Conservation (phyloP, 2,888 invertebrate genomes). For the Rambutsinella grinnellia region DNA sequence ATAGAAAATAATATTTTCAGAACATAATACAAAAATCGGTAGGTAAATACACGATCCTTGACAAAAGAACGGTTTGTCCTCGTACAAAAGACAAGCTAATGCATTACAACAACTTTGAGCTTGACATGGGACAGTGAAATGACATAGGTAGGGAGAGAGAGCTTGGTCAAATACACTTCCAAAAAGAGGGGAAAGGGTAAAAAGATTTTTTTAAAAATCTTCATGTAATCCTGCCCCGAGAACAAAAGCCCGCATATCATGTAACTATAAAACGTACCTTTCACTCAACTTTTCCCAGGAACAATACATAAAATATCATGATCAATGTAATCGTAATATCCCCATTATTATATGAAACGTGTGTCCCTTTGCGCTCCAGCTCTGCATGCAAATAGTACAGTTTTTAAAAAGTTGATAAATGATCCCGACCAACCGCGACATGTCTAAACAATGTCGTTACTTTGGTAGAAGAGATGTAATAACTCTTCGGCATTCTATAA, state of each 20-base stretch:
- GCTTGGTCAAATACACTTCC: constrained; percentile 27
- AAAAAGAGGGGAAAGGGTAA: constrained; percentile 52
- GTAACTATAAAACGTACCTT: constrained; percentile 31
- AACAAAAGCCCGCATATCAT: constrained; percentile 45
- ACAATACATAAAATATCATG: constrained; percentile 45
- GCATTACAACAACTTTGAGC: no score
- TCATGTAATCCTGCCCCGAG: constrained; percentile 34
- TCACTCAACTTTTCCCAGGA: constrained; percentile 26
- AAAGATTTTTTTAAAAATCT: constrained; percentile 38
- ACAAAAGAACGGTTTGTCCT: no score
- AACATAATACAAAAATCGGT: constrained; percentile 54
- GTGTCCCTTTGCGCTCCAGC: no score
- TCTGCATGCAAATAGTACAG: constrained; percentile 52
- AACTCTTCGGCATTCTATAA: constrained; percentile 48
- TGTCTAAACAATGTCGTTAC: constrained; percentile 60
- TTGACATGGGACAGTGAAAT: constrained; percentile 44
- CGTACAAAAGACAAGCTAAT: no score
- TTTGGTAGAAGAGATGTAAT: constrained; percentile 49
- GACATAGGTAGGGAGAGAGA: constrained; percentile 27
- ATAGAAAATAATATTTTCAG: no score
- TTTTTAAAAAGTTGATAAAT: constrained; percentile 54
- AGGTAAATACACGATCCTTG: constrained; percentile 57
- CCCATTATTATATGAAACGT: constrained; percentile 38
- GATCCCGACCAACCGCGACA: constrained; percentile 57
- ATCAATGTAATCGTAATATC: constrained; percentile 45